Conservation (phyloP, 2,797 vertebrate species). For the Esox lucius region DNA sequence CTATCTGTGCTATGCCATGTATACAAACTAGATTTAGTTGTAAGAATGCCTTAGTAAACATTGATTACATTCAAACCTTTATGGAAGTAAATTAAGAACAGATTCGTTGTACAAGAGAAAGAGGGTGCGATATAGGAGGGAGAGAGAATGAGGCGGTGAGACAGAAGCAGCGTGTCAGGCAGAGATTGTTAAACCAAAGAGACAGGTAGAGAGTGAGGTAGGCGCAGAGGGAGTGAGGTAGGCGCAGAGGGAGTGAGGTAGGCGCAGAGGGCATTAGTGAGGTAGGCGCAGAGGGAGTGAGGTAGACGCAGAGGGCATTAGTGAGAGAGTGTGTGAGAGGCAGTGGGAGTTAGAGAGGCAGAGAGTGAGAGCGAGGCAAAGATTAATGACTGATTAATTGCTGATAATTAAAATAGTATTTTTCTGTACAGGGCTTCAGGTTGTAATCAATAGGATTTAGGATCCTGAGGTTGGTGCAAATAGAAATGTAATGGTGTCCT, state of each 20-base stretch:
- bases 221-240: neutral
- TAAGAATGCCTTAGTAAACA: neutral
- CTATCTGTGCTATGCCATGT: constrained; percentile 5
- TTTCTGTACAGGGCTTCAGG: constrained; percentile 15
- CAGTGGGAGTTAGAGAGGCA: neutral
- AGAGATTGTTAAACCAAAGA: too few species aligned
- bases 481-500: constrained; percentile 46
- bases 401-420: constrained; percentile 27
- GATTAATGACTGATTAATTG: constrained; percentile 9
- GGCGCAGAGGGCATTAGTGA: too few species aligned
- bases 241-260: too few species aligned
- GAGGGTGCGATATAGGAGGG: constrained; percentile 1
- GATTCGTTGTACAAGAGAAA: neutral
- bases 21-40: neutral
- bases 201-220: neutral
- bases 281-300: too few species aligned
- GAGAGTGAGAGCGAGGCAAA: neutral
- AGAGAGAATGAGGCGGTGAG: too few species aligned
- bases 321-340: too few species aligned
- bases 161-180: too few species aligned
- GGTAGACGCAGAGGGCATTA: too few species aligned
- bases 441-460: constrained; percentile 27
- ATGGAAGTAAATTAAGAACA: neutral
- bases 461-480: constrained; percentile 46
- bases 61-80: neutral